phyloP scores from a whole-genome alignment of 2,888 invertebrate species.

The Thelaira solivaga region DNA sequence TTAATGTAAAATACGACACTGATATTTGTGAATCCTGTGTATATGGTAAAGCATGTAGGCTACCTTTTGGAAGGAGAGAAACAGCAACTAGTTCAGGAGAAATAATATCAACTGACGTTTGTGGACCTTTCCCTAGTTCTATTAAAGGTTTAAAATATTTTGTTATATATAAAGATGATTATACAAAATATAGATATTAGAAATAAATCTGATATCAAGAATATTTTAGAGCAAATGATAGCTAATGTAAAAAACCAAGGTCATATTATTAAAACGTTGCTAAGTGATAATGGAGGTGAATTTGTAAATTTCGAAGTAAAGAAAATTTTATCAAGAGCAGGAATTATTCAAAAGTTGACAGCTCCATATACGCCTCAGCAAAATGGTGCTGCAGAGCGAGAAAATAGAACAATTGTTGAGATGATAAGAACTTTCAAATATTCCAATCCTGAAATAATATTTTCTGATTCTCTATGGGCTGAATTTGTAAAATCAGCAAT shows the following conservation, averaged over 20 bases:
- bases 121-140: slow-evolving; percentile 24
- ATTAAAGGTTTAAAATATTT: slow-evolving; percentile 29
- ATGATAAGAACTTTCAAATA: slow-evolving; percentile 44
- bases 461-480: slow-evolving; percentile 41
- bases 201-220: not conserved
- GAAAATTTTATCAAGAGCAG: slow-evolving; percentile 7
- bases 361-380: slow-evolving; percentile 44
- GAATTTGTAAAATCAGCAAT: slow-evolving; percentile 30
- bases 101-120: slow-evolving; percentile 37
- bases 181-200: not conserved
- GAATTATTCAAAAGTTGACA: slow-evolving; percentile 40
- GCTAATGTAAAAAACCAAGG: not conserved
- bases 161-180: slow-evolving; percentile 31
- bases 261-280: not conserved
- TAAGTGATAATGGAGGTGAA: not conserved
- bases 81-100: slow-evolving; percentile 25
- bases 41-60: slow-evolving; percentile 21
- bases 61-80: slow-evolving; percentile 22
- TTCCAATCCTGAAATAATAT: slow-evolving; percentile 30
- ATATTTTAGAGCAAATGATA: not conserved
- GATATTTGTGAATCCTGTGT: slow-evolving; percentile 31
- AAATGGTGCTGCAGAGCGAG: slow-evolving; percentile 31
- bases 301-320: not conserved
- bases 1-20: slow-evolving; percentile 2
- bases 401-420: slow-evolving; percentile 11